Evolutionary conservation across 2,888 invertebrate genomes (phyloP), one percentile per base, ranked within the genome.

Genomic region (Caenorhabditis doughertyi): DNA sequence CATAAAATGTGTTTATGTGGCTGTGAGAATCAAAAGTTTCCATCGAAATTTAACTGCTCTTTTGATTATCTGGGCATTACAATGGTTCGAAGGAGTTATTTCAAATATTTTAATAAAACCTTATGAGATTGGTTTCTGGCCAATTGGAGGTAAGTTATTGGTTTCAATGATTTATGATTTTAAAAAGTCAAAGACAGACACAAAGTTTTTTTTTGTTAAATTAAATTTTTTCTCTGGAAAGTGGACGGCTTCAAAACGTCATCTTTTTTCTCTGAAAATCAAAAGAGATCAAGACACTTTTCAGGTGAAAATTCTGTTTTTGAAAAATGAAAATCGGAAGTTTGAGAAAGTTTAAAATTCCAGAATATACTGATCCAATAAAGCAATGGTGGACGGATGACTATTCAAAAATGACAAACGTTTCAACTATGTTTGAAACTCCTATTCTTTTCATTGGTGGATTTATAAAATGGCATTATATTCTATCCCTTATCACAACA

Each of bases 321-420:
- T n/a, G n/a, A n/a, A n/a, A n/a, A n/a, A n/a, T n/a, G n/a, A n/a
- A n/a, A 9, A 35, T 35, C 9, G 35, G 35, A 35, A 9, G 9
- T 9, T 35, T 35, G 35, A 35, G 35, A 9, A 35, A 5, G 35
- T 35, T 35, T 35, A 9, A 9, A 35, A 16, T 73, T 74, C 27
- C 53, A 77, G 77, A 68, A 13, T 29, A 29, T 32, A 62, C 11
- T 5, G 49, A 29, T 11, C 51, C 60, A 16, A 32, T 72, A 27
- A 79, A 79, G 53, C 79, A 79, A 72, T 79, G 80, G 80, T 80
- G 73, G 73, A 80, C 80, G 0, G 42, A 51, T 53, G 73, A 80
- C 58, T 39, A 49, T n/a, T n/a, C 60, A 0, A 53, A 55, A 55
- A 80, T 80, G 80, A 44, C 65, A 0, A 49, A 11, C 1, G 18